Evolutionary conservation across 2,113 vertebrate species (phyloP).

Genomic region (Calyptomena viridis): DNA sequence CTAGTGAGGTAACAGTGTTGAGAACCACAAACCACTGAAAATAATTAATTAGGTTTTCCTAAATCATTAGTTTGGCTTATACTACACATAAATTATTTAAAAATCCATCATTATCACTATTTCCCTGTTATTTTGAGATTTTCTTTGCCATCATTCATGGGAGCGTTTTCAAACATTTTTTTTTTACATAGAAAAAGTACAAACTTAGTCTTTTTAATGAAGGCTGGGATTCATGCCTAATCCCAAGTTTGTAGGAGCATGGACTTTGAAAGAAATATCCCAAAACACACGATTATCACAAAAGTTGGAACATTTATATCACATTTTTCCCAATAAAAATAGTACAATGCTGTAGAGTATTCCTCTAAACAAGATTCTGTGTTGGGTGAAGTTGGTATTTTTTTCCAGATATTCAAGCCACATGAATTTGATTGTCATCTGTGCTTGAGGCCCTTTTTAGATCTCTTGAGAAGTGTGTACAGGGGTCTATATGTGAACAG

Average conservation of each 20-base stretch:
- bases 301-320: not conserved
- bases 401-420: not conserved
- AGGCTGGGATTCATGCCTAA: not conserved
- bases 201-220: not conserved
- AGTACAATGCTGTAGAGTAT: not conserved
- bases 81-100: not conserved
- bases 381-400: not conserved
- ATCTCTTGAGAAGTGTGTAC: not conserved
- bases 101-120: not conserved
- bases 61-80: not conserved
- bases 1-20: not conserved
- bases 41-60: not conserved
- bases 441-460: not conserved
- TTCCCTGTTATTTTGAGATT: not conserved
- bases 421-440: not conserved
- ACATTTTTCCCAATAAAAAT: not conserved
- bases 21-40: not conserved
- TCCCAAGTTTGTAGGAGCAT: not conserved
- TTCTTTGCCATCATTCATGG: not conserved
- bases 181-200: not conserved
- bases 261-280: not conserved
- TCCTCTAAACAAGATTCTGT: not conserved
- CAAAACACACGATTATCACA: accelerated
- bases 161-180: not conserved
- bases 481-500: not conserved